Percentiles rank a stretch among this genome's conserved stretches.
These are phyloP conservation scores for Trissolcus basalis DNA, from an alignment of 1,140 invertebrate species.

Conservation along the genomic window DNA sequence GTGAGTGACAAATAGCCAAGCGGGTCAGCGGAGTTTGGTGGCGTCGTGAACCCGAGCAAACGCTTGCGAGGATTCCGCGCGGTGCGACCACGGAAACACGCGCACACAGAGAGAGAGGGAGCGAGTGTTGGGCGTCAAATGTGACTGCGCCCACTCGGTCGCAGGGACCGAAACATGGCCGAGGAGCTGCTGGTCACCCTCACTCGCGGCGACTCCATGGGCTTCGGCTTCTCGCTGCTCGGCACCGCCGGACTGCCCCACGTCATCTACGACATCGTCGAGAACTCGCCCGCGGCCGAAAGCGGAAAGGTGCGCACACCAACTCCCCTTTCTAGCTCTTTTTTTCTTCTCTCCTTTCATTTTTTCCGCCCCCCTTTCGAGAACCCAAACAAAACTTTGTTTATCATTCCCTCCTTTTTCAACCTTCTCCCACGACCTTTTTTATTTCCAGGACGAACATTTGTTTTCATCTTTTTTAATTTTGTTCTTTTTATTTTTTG, in stretches of 20 bases:
- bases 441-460: no score
- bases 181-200: constrained; percentile 90
- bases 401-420: neutral
- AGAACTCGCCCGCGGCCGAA: constrained; percentile 92
- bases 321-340: neutral
- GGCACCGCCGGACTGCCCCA: constrained; percentile 91
- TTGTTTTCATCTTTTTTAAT: no score
- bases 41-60: neutral
- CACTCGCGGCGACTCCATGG: constrained; percentile 87
- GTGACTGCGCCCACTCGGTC: constrained; percentile 51
- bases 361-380: no score
- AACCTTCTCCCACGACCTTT: no score
- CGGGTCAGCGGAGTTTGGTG: neutral
- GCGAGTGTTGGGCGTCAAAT: constrained; percentile 55
- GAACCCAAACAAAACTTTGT: no score
- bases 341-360: constrained; percentile 66
- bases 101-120: neutral
- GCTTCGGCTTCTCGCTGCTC: constrained; percentile 91
- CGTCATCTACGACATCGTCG: constrained; percentile 93
- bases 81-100: neutral
- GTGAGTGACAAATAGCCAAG: neutral
- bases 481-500: no score
- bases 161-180: constrained; percentile 81
- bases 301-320: constrained; percentile 84
- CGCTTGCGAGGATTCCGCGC: neutral